Base-by-base conservation (phyloP, 1,140 invertebrate species). In the Papilio machaon region DNA sequence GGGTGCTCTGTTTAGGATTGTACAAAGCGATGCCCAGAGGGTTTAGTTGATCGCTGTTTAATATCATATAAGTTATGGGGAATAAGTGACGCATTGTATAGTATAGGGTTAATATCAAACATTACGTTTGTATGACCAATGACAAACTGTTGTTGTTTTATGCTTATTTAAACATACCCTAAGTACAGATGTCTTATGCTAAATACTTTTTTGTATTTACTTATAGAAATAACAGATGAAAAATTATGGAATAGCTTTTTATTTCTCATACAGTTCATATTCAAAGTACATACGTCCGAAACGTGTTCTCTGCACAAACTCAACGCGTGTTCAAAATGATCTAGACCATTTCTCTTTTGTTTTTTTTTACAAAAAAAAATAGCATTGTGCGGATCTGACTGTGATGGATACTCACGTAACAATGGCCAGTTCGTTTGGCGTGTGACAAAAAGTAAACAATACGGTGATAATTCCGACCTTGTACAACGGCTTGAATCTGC, bases 361-460 rank as follows among this genome's bases (percentile, higher is more conserved):
- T 70, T 70, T 35, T 23, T 23, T 64, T 70, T 35, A 1, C 15
- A 2, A 0, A 15, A 70, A 70, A 70, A 70, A 70, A 70, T 35
- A 70, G 64, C 30, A 70, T 70, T 70, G 64, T 70, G 30, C 13
- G 23, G 60, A 13, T 9, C 60, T 30, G 60, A 15, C 10, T 35
- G 5, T 70, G 64, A 70, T 70, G 30, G 30, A 70, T 54, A 17
- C 60, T 11, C 64, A 70, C 64, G 64, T 70, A 35, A 70, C 64
- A 70, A 70, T 70, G 64, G 64, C 30, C 64, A 35, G 23, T 70
- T 23, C n/a, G 58, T 60, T 70, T 17, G 23, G 30, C 64, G 64
- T 38, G 30, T 70, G 64, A 70, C 64, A 38, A 38, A 70, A 70
- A 11, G 23, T 35, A 70, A 70, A 70, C 64, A 70, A 70, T 70